phyloP scores from a whole-genome alignment of 2,797 vertebrate genomes.

The Crenichthys baileyi region DNA sequence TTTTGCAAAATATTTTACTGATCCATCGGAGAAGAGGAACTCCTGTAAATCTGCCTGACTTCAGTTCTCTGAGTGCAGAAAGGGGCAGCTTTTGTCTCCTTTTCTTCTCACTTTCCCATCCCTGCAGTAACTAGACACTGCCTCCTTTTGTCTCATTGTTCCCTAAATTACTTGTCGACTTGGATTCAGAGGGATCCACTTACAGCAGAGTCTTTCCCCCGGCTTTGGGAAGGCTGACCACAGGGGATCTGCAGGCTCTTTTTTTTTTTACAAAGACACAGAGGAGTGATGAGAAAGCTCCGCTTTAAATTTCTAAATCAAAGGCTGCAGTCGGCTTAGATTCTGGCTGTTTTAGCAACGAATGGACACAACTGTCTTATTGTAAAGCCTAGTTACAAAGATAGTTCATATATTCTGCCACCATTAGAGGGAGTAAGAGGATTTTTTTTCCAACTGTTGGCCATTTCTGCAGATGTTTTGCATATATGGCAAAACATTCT shows the following conservation, averaged over 20 bases:
- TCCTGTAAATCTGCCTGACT: conserved; percentile 45
- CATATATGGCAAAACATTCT: neutral
- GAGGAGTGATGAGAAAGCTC: conserved; percentile 34
- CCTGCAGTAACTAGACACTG: conserved; percentile 72
- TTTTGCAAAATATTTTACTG: conserved; percentile 27
- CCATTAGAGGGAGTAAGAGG: conserved; percentile 69
- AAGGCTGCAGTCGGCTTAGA: neutral
- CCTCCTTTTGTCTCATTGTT: conserved; percentile 69
- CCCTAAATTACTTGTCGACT: conserved; percentile 65
- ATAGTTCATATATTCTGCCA: neutral
- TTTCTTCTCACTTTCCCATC: conserved; percentile 67
- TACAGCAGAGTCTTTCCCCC: conserved; percentile 48
- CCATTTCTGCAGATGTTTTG: neutral
- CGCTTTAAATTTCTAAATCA: neutral
- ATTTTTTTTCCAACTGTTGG: neutral
- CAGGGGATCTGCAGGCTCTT: conserved; percentile 18
- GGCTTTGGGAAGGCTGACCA: conserved; percentile 51
- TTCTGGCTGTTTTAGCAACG: neutral
- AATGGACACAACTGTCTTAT: neutral
- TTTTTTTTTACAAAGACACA: conserved; percentile 45
- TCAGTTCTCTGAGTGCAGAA: conserved; percentile 55
- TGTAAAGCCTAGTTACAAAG: neutral
- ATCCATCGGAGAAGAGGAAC: conserved; percentile 31
- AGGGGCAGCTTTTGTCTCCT: conserved; percentile 65
- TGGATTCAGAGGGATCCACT: conserved; percentile 62